Base-by-base conservation (phyloP, 1,140 invertebrate genomes). In the Cyrtorhinus lividipennis region DNA sequence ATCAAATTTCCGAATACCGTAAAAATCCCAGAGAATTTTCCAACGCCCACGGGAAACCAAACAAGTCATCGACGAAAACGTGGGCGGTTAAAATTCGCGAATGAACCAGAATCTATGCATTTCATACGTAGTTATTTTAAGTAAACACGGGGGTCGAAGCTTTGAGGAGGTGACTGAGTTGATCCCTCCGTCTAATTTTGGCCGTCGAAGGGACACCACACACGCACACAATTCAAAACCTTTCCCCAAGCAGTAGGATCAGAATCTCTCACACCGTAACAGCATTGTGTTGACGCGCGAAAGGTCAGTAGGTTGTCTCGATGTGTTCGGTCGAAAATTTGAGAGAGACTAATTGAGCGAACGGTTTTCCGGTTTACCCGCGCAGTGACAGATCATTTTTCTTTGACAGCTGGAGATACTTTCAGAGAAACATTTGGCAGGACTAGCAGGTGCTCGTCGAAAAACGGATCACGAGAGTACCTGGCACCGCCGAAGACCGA, bases 111-210 rank as follows among this genome's bases (percentile, higher is more conserved):
- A 30, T 3, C n/a, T 27, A 45, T 30, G 59, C 38, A 23, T 12
- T 61, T 30, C 15, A 44, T 53, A 13, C 20, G 20, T 53, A 53
- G 48, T 53, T 53, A 53, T 53, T 53, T 53, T 22, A 5, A 10
- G 48, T 53, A 53, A 53, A 53, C 48, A 20, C n/a, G 10, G 48
- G 48, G 48, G 48, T 10, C 20, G 10, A 20, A 12, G 48, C 48
- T 53, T 53, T 15, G 48, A 53, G 48, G 26, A 45, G 59, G 38
- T 44, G 20, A 27, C 26, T 38, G 30, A 23, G 25, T 38, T 44
- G 38, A 45, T 24, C 26, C 25, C 30, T 24, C 24, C n/a, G 61
- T 62, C 61, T 56, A 24, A 53, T 8, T n/a, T 25, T 62, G 61
- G 22, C 53, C 44, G 59, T 8, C 26, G 20, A 53, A 15, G 48